Evolutionary conservation across 2,113 vertebrate genomes (phyloP), one percentile per base, ranked within the genome.

Genomic region (Dipodomys ordii): DNA sequence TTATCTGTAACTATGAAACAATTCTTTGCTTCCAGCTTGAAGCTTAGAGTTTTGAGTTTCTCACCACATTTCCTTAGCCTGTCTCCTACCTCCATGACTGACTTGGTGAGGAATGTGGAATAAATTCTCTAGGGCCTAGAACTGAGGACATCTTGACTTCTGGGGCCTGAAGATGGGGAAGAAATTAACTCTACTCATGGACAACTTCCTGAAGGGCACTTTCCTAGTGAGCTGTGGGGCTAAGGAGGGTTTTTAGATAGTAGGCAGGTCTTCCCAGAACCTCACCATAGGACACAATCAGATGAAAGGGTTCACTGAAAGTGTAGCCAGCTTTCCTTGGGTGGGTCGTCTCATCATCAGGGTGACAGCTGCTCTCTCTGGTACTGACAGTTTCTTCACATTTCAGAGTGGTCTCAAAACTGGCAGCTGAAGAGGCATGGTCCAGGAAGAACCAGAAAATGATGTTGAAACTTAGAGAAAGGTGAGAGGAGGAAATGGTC

Each of bases 261-360:
- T 76, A 20, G 23, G 30, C 62, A 73, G 23, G 20, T 0, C 68
- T 44, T 72, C 57, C 79, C 12, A 0, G 65, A 67, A 30, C 72
- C 96, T 96, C 76, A 97, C 97, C 96, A 0, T 97, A 97, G 44
- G 97, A 96, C 72, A 97, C 93, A 0, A 88, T 79, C 80, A 97
- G 81, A 64, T 94, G 96, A 57, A 97, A 92, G 12, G 97, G 97
- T 22, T 93, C 30, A 11, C 97, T 97, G 93, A 97, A 97, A 3
- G 92, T 77, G 90, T 94, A 96, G 72, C 18, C 91, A 28, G 7
- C 39, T 15, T 92, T 84, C 11, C n/a, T 4, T n/a, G 84, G 9
- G 11, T 4, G 19, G 0, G 0, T 44, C 25, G 30, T 0, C 12
- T 76, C 53, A 0, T 83, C 88, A 0, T 68, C 19, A 0, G 4